Percentiles rank a stretch among this genome's conserved stretches.
phyloP scores from a whole-genome alignment of 2,797 vertebrate species.

The Morus bassanus region DNA sequence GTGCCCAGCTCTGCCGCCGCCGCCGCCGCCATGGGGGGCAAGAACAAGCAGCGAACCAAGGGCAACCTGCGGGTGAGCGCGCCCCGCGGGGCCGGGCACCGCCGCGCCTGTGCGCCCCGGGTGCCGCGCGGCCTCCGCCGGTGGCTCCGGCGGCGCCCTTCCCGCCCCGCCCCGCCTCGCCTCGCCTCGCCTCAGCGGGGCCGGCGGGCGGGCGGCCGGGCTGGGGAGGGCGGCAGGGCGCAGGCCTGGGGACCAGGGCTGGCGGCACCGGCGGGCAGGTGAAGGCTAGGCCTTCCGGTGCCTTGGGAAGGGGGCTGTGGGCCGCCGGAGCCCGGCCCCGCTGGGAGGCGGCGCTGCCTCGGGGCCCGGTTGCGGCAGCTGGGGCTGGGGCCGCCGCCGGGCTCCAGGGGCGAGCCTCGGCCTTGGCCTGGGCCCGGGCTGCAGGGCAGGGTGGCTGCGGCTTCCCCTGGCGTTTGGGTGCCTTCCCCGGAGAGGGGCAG shows the following conservation, averaged over 20 bases:
- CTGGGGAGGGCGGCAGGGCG: neutral
- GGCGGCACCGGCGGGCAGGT: neutral
- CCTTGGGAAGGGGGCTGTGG: neutral
- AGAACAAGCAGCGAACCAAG: constrained; percentile 54
- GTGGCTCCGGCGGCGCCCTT: neutral
- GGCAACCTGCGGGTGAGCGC: constrained; percentile 37
- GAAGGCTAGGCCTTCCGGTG: neutral
- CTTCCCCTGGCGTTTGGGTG: rapidly evolving
- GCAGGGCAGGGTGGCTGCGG: rapidly evolving
- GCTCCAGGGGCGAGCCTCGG: neutral
- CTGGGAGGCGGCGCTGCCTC: neutral
- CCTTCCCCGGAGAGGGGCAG: no score
- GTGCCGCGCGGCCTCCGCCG: neutral
- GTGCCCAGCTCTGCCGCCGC: no score
- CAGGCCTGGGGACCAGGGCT: neutral
- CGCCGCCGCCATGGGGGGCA: neutral
- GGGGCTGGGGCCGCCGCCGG: neutral
- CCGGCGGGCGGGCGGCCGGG: neutral
- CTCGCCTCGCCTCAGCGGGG: no score
- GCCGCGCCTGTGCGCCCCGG: neutral
- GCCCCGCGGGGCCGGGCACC: neutral
- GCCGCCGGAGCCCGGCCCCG: neutral
- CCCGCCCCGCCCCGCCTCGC: neutral
- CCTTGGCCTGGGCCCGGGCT: no score
- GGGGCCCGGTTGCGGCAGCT: neutral